Base-by-base conservation (phyloP, 2,888 invertebrate genomes). In the Serripes groenlandicus region DNA sequence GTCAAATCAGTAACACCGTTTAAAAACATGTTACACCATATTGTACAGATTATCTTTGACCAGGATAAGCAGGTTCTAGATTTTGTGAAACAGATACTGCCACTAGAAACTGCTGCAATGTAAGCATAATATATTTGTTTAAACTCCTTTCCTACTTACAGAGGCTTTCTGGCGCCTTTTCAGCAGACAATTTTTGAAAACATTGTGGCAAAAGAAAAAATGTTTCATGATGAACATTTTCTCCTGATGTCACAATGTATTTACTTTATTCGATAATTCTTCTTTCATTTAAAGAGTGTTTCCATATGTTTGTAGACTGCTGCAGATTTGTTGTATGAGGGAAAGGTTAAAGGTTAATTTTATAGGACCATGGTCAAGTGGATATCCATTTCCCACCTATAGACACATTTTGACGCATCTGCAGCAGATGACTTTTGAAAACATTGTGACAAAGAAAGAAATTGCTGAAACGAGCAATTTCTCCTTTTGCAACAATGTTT, bases 51-150 rank as follows among this genome's bases (percentile, higher is more conserved):
- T 54, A 81, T 97, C 0, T 98, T 98, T 93, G 97, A 97, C 91
- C 97, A 97, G 90, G 96, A 97, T 94, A 97, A 97, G 89, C 96
- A 97, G 82, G 95, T 98, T 66, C 95, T 98, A 26, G 96, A 96
- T 90, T 98, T 99, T 94, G 96, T 97, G 0, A 97, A 97, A 75
- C 97, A 98, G 91, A 96, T 98, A 91, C 96, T 96, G 35, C 96
- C 97, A 26, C 95, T 99, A 81, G 98, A 99, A 93, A 98, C 98
- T 92, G 98, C 91, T 75, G 87, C 92, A 21, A 90, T 88, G 93
- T 71, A 71, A 18, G 62, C 23, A 42, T 42, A 15, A n/a, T 15
- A 56, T 56, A 26, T 23, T 26, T 56, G 56, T 26, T 56, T 11
- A 2, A 42, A 26, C 56, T 11, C 56, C 11, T 56, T 56, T n/a